Evolutionary conservation across 1,140 invertebrate genomes (phyloP), one percentile per base, ranked within the genome.

Genomic region (Rhopalosiphum maidis): DNA sequence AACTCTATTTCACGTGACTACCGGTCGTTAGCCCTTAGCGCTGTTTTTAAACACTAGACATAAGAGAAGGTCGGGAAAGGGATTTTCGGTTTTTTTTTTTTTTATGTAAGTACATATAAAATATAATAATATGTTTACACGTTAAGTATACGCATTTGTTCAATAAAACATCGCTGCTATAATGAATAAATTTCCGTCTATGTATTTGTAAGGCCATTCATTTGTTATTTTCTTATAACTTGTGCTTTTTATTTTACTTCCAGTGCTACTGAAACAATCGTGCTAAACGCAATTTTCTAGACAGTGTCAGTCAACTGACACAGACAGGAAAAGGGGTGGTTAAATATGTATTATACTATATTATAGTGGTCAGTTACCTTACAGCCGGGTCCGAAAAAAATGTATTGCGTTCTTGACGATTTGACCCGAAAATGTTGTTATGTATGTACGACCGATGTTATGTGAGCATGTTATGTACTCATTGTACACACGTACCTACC

Each of bases 1-100:
- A 88, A 35, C 22, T n/a, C 37, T 37, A 83, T 48, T 93, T 93
- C 91, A 93, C 91, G 91, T 93, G 91, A 86, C 82, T 86, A 85
- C 48, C 46, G 91, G 91, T 93, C 91, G 82, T 93, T 93, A 93
- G 82, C 77, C 91, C 48, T 54, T 51, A 51, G n/a, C 35, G 51
- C 35, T 23, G 9, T 89, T 77, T 77, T n/a, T n/a, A 18, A 35
- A 77, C 51, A 37, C 48, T 46, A 54, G 23, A 43, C 18, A 68
- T 22, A 68, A 60, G 43, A 60, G 43, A n/a, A 60, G 54, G 41
- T 48, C 46, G 22, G 30, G 30, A 92, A 8, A 54, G 22, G 82
- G 82, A 48, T 86, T 68, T 93, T 86, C 1, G 23, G 85, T 4
- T 54, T 93, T 92, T 83, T 25, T 92, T 92, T 51, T 4, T 41